Percentiles rank a stretch among this genome's conserved stretches.
phyloP scores from a whole-genome alignment of 1,140 invertebrate genomes.

The Hylyphantes graminicola region DNA sequence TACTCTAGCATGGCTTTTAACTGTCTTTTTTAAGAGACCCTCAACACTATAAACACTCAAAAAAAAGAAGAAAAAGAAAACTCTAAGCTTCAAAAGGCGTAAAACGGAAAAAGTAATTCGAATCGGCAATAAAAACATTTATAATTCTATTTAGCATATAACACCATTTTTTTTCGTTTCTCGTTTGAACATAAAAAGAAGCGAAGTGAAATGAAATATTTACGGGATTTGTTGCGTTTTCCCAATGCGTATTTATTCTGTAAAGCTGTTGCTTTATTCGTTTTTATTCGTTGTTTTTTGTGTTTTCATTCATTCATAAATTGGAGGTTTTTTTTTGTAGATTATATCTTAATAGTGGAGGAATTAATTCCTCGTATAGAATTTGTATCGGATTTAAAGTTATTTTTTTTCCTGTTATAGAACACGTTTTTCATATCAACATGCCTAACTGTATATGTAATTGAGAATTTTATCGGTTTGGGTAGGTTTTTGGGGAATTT shows the following conservation, averaged over 20 bases:
- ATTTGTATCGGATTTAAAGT: background rate
- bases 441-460: too few relatives aligned
- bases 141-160: conserved; percentile 37
- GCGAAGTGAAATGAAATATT: conserved; percentile 40
- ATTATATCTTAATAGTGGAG: conserved; percentile 14
- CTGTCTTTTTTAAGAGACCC: conserved; percentile 17
- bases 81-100: conserved; percentile 21
- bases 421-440: too few relatives aligned
- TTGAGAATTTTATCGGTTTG: too few relatives aligned
- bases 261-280: conserved; percentile 35
- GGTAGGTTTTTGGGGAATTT: too few relatives aligned
- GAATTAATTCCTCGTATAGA: conserved; percentile 29
- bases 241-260: background rate
- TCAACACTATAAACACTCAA: conserved; percentile 11
- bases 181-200: conserved; percentile 33
- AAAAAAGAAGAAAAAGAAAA: too few relatives aligned
- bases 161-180: conserved; percentile 6
- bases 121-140: conserved; percentile 41
- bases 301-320: conserved; percentile 4
- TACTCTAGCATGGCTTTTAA: conserved; percentile 30
- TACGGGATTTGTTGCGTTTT: conserved; percentile 42
- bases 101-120: conserved; percentile 44
- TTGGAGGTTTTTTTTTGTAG: background rate
- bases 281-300: background rate
- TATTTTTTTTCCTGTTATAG: too few relatives aligned